These are phyloP conservation scores for Charaxes varanes DNA, from an alignment of 1,140 invertebrate genomes.

Conservation along the genomic window DNA sequence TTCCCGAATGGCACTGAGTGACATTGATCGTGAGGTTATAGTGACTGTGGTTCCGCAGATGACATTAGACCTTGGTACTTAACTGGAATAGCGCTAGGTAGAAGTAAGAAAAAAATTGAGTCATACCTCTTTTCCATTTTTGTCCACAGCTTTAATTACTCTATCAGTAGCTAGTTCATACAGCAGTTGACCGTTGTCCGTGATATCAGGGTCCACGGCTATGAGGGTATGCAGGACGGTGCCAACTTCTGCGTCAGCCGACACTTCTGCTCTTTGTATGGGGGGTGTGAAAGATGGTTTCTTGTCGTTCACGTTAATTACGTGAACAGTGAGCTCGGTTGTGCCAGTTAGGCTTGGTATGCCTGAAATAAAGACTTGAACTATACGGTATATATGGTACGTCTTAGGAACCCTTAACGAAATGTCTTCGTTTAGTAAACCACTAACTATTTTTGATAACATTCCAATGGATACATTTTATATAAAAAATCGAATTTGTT, in stretches of 20 bases:
- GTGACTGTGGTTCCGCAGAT: too few relatives aligned
- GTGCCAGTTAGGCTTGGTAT: slow-evolving; percentile 87
- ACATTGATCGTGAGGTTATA: too few relatives aligned
- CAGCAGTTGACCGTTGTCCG: slow-evolving; percentile 79
- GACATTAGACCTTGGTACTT: too few relatives aligned
- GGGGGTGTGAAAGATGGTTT: slow-evolving; percentile 88
- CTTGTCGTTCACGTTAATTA: slow-evolving; percentile 93
- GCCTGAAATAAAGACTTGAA: slow-evolving; percentile 58
- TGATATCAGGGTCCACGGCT: slow-evolving; percentile 89
- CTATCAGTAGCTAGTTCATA: slow-evolving; percentile 81
- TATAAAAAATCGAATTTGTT: too few relatives aligned
- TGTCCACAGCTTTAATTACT: slow-evolving; percentile 83
- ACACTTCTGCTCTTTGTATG: slow-evolving; percentile 85
- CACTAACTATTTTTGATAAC: not conserved
- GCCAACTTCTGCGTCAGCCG: slow-evolving; percentile 85
- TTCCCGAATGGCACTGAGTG: too few relatives aligned
- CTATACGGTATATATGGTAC: not conserved
- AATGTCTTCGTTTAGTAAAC: too few relatives aligned
- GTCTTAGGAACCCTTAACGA: too few relatives aligned
- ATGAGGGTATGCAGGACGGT: slow-evolving; percentile 82
- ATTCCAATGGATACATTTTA: not conserved
- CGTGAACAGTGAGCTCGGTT: slow-evolving; percentile 83
- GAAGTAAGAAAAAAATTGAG: too few relatives aligned
- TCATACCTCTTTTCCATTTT: slow-evolving; percentile 85
- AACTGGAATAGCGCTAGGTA: too few relatives aligned